Evolutionary conservation across 2,888 invertebrate species (phyloP), one percentile per base, ranked within the genome.

Genomic region (Penaeus monodon): DNA sequence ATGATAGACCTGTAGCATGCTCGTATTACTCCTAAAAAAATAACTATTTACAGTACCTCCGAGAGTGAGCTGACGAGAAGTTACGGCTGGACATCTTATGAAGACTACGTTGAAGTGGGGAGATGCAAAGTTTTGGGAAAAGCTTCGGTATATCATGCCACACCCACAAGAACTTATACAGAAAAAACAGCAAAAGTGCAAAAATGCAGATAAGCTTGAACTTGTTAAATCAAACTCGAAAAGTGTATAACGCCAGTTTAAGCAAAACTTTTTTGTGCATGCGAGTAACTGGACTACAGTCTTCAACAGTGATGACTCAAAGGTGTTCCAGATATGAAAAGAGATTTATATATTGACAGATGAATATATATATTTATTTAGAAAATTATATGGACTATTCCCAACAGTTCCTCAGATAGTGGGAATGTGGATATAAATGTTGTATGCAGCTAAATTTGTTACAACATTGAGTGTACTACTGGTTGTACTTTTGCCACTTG

Each of bases 21-120:
- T 8, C 12, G 29, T 17, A 38, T 74, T 74, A 0, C 10, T 33
- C 38, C 24, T 29, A 17, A n/a, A 78, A 4, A 22, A 22, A 8
- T 44, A 44, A 10, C 6, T 20, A n/a, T 66, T 38, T 63, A 1
- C 80, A 89, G 79, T 89, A n/a, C 89, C 89, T 14, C 84, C 33
- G 73, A 81, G 29, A 91, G 92, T 38, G 93, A 93, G 89, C 92
- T 96, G 86, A 96, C 91, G 93, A 94, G 0, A 95, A 95, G 91
- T 93, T 96, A 77, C 94, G 95, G 91, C 94, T 95, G 0, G 96
- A 96, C 91, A 92, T 97, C 10, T 94, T 88, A 95, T 94, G 92
- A 96, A 96, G 92, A 97, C 96, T 0, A 97, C 96, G 91, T 94
- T 97, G 63, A 95, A 95, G 91, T 96, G 96, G 96, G 96, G 95